Evolutionary conservation across 1,140 invertebrate species (phyloP).

Genomic region (Lerema accius): DNA sequence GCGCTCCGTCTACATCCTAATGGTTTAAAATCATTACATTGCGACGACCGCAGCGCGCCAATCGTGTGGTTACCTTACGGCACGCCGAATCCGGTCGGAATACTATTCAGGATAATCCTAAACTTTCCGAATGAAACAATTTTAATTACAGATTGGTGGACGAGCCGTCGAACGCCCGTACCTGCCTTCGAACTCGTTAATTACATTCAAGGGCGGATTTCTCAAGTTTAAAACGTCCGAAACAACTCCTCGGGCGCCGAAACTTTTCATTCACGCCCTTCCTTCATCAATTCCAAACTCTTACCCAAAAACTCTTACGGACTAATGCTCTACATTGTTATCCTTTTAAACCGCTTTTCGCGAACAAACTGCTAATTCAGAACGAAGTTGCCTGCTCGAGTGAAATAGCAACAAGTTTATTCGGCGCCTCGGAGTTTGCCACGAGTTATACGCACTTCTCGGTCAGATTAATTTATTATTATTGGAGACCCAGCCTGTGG

Average conservation of each 20-base stretch:
- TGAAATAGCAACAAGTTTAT: slow-evolving; percentile 23
- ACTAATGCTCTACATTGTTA: background rate
- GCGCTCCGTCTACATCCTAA: too few species aligned
- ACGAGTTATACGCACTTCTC: too few species aligned
- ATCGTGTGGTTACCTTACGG: background rate
- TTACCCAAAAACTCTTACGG: background rate
- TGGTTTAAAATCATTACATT: too few species aligned
- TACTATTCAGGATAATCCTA: slow-evolving; percentile 21
- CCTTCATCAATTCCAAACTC: slow-evolving; percentile 16
- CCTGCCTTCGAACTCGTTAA: slow-evolving; percentile 48
- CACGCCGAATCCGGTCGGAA: background rate
- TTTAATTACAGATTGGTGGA: slow-evolving; percentile 48
- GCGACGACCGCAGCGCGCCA: too few species aligned
- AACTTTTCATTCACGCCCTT: slow-evolving; percentile 35
- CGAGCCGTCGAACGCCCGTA: slow-evolving; percentile 35
- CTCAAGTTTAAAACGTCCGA: slow-evolving; percentile 41
- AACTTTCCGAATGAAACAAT: slow-evolving; percentile 47
- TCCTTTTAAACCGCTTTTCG: background rate
- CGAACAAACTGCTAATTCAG: background rate
- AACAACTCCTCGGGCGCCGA: slow-evolving; percentile 29
- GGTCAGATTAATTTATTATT: too few species aligned
- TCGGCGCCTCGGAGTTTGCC: background rate
- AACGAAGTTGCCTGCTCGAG: slow-evolving; percentile 1
- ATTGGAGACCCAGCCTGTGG: too few species aligned
- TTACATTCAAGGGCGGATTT: slow-evolving; percentile 45